A percentile compares a stretch with the other conserved stretches of the same genome.
phyloP scores from a whole-genome alignment of 2,888 invertebrate species.

The Diaprepes abbreviatus region DNA sequence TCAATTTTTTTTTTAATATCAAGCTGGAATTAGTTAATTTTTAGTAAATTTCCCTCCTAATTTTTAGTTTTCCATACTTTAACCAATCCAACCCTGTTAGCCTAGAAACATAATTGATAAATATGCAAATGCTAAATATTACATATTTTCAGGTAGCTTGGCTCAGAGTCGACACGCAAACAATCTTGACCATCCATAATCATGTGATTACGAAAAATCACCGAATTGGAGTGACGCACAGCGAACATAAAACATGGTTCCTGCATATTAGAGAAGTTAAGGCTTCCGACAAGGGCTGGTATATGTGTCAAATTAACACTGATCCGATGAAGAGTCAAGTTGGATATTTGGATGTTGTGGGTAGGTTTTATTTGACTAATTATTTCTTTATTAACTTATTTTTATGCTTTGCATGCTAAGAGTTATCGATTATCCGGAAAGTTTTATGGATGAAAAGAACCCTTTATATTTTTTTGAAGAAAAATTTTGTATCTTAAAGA shows the following conservation, averaged over 20 bases:
- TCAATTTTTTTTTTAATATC: too few relatives aligned
- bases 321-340: constrained; percentile 88
- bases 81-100: constrained; percentile 23
- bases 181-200: constrained; percentile 89
- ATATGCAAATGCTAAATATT: constrained; percentile 36
- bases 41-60: too few relatives aligned
- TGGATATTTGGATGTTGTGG: constrained; percentile 77
- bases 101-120: constrained; percentile 32
- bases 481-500: too few relatives aligned
- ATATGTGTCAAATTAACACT: constrained; percentile 95
- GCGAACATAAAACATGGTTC: constrained; percentile 89
- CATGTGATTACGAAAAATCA: constrained; percentile 93
- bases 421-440: too few relatives aligned
- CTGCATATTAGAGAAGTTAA: constrained; percentile 87
- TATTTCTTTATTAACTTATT: too few relatives aligned
- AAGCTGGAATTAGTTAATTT: too few relatives aligned
- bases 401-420: too few relatives aligned
- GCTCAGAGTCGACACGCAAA: constrained; percentile 91
- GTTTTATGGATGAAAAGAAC: too few relatives aligned
- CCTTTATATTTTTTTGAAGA: too few relatives aligned
- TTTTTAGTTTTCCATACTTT: too few relatives aligned
- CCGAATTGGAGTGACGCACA: constrained; percentile 86
- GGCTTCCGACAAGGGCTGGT: constrained; percentile 89
- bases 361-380: constrained; percentile 66
- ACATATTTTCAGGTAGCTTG: constrained; percentile 82